Conservation (phyloP, 1,140 invertebrate genomes). For the Conus betulinus region DNA sequence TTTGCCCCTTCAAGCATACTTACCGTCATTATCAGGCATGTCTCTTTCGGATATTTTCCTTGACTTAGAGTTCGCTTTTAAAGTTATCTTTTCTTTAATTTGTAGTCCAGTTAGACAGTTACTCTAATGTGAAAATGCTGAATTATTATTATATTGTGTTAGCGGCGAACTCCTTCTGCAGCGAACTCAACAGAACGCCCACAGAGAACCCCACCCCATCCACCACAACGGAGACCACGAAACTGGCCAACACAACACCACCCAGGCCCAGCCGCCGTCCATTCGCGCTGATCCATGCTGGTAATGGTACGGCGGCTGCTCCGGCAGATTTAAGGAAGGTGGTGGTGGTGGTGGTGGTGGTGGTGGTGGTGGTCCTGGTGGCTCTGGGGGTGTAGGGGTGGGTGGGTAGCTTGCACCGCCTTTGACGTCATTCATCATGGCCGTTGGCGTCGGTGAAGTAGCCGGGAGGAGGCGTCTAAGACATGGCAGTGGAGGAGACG, state of each 20-base stretch:
- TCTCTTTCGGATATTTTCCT: too few species aligned
- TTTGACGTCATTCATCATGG: not conserved
- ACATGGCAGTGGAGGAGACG: not conserved
- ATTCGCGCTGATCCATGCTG: constrained; percentile 77
- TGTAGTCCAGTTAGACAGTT: too few species aligned
- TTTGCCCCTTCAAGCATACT: too few species aligned
- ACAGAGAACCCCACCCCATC: constrained; percentile 96
- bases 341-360: not conserved
- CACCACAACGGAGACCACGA: constrained; percentile 92
- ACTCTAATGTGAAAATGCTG: too few species aligned
- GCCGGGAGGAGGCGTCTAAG: not conserved
- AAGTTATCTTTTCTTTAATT: too few species aligned
- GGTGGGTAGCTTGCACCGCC: not conserved
- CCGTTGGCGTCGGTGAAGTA: not conserved
- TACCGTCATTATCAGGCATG: too few species aligned
- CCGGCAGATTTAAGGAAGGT: not conserved
- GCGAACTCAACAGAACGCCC: constrained; percentile 90
- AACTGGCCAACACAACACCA: constrained; percentile 85
- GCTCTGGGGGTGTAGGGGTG: not conserved
- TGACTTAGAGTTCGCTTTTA: too few species aligned
- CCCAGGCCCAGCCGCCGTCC: constrained; percentile 89
- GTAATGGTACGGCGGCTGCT: not conserved
- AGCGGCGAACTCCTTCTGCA: constrained; percentile 88
- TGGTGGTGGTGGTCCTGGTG: not conserved
- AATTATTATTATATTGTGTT: too few species aligned